Evolutionary conservation across 2,888 invertebrate genomes (phyloP), one percentile per base, ranked within the genome.

Genomic region (Apantesis nais): DNA sequence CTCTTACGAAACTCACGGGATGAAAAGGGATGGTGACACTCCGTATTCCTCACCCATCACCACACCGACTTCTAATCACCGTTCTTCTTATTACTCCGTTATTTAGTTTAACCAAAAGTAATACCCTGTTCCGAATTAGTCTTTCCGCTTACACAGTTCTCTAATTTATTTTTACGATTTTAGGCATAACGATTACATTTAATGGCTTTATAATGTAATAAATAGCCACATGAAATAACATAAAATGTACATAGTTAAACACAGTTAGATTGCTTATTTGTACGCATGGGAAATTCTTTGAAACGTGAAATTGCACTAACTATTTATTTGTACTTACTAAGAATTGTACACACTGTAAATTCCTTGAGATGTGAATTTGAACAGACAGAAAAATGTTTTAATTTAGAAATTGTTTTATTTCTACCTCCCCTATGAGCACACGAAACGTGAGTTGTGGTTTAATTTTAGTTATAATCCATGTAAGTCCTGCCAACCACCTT

Each of bases 111-210:
- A 48, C 7, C 22, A 52, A 52, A 52, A n/a, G 11, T 11, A 55
- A 25, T n/a, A 22, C 9, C 0, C 55, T 11, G 25, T 4, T 5
- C n/a, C 9, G 0, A 48, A 22, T 22, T 48, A 48, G 19, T 19
- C 8, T 48, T n/a, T n/a, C 52, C 11, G n/a, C n/a, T 25, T 55
- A 25, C 25, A 12, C 55, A 25, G 25, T 14, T 48, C 60, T 34
- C 29, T 63, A 66, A 44, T 48, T 37, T 48, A 41, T 60, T 61
- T 66, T 72, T 66, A 70, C 70, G 72, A 67, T 71, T 69, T 74
- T 29, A 63, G 39, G 7, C 22, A 31, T 19, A 48, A 22, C 55
- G 55, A 25, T 55, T 55, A 25, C 48, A 52, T 52, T 52, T 55
- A 55, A 55, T 55, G 25, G 25, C n/a, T 11, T 61, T 19, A 55